Conservation (phyloP, 2,888 invertebrate species). For the Horisme vitalbata region DNA sequence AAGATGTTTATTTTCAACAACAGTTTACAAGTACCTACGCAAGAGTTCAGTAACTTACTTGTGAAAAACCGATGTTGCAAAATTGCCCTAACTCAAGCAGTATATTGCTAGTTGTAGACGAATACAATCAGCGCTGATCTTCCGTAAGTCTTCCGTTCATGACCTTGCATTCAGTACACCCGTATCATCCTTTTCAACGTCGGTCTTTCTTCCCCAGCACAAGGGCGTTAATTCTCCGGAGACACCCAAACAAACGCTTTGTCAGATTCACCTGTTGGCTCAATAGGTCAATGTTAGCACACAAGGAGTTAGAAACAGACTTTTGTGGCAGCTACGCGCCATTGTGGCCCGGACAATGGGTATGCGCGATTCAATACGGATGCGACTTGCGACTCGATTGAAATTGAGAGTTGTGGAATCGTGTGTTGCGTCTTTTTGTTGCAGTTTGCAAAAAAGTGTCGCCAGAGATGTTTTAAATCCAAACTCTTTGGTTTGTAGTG, state of each 20-base stretch:
- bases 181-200: constrained; percentile 3
- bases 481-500: neutral
- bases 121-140: too few relatives aligned
- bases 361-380: constrained; percentile 72
- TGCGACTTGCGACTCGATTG: constrained; percentile 64
- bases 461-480: neutral
- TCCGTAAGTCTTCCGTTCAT: too few relatives aligned
- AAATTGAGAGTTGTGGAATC: constrained; percentile 64
- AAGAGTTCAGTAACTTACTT: too few relatives aligned
- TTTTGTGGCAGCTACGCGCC: constrained; percentile 64
- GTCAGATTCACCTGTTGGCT: constrained; percentile 76
- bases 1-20: too few relatives aligned
- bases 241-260: constrained; percentile 78
- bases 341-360: constrained; percentile 72
- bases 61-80: too few relatives aligned
- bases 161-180: too few relatives aligned
- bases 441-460: constrained; percentile 3
- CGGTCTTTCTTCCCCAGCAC: constrained; percentile 1
- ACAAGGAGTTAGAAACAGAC: constrained; percentile 78
- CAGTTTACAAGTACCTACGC: too few relatives aligned
- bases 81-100: too few relatives aligned
- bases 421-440: constrained; percentile 38
- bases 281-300: constrained; percentile 80
- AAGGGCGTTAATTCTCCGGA: constrained; percentile 53
- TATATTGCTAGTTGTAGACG: too few relatives aligned